Evolutionary conservation across 1,140 invertebrate species (phyloP), one percentile per base, ranked within the genome.

Genomic region (Drosophila pachea): DNA sequence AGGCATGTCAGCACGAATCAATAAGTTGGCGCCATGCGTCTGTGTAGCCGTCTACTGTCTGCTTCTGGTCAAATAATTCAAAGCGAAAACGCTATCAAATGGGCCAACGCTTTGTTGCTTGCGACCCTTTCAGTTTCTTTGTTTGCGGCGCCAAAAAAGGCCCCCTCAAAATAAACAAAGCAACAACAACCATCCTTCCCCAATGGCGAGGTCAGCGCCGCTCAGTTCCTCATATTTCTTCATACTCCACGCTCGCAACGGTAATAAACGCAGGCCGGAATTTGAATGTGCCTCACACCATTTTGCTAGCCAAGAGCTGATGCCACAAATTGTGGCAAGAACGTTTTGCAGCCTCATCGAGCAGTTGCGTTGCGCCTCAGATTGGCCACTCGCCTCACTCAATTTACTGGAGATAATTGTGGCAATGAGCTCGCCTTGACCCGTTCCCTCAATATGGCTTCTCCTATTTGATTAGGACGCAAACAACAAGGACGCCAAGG

Each of bases 1-100:
- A 22, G 54, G 60, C 54, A 43, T 65, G 64, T 36, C 64, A 40
- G 38, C 55, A 48, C 65, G 78, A 88, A 88, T 88, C 86, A 78
- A 88, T 88, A 88, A 81, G 65, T 73, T 88, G 86, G 86, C 86
- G 86, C 86, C 86, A 61, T 81, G 78, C 71, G 78, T 82, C 78
- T 82, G 81, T 86, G 74, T 81, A 82, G 67, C 77, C 64, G 81
- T 86, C 79, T 84, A 84, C 74, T 74, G 81, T 71, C 76, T 86
- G 76, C 73, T 86, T 86, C 65, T 86, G 81, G 76, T 86, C 74
- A 81, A 86, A 84, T 84, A 84, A 79, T 71, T 76, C 73, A 74
- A 64, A 68, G 64, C 49, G 61, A 75, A 70, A 78, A 53, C 68
- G 72, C 69, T 75, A 68, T 67, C 65, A 84, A 83, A 76, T 73